phyloP scores from a whole-genome alignment of 2,113 vertebrate genomes.

The Engystomops pustulosus region DNA sequence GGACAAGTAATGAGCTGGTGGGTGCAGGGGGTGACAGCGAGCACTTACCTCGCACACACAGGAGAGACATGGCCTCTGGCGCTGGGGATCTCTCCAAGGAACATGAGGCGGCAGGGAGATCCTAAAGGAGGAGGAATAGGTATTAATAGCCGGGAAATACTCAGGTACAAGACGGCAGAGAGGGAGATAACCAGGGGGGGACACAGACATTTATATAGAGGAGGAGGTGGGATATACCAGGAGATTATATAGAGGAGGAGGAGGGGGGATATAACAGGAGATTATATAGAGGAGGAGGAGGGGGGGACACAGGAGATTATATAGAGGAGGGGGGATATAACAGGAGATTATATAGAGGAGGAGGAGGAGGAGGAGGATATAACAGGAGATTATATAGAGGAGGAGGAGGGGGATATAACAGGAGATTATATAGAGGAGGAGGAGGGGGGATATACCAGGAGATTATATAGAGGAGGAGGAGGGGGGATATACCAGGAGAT shows the following conservation, averaged over 20 bases:
- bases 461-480: neutral
- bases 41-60: slow-evolving; percentile 56
- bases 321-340: neutral
- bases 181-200: neutral
- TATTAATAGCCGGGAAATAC: neutral
- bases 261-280: neutral
- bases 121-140: neutral
- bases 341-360: neutral
- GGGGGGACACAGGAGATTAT: neutral
- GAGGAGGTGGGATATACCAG: neutral
- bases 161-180: neutral
- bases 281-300: neutral
- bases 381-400: neutral
- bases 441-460: too few species aligned
- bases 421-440: neutral
- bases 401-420: neutral
- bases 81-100: neutral
- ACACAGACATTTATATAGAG: too few species aligned
- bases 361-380: neutral
- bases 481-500: neutral
- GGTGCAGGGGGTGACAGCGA: neutral
- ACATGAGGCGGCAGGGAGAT: neutral
- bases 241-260: neutral
- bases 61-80: slow-evolving; percentile 50
- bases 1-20: too few species aligned